Conservation (phyloP, 2,113 vertebrate genomes). For the Neogobius melanostomus region DNA sequence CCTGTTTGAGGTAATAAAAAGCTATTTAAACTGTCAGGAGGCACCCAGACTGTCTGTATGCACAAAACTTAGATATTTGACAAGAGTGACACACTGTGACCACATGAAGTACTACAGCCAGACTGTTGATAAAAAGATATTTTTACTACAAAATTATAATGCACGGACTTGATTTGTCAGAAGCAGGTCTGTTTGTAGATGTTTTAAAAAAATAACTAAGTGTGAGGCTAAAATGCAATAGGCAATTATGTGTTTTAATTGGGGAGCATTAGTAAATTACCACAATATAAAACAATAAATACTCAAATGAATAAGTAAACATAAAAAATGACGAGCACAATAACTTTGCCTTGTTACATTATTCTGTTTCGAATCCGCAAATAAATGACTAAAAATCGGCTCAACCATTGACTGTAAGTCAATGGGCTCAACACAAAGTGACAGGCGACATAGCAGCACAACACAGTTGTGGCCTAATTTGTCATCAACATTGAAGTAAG, state of each 20-base stretch:
- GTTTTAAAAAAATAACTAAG: no score
- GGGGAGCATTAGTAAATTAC: conserved; percentile 40
- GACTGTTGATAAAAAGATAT: neutral
- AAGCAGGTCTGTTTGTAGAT: neutral
- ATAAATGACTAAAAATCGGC: neutral
- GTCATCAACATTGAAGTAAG: neutral
- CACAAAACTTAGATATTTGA: conserved; percentile 6
- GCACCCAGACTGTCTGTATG: neutral
- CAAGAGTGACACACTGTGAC: conserved; percentile 52
- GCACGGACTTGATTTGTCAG: neutral
- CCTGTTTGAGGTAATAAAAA: conserved; percentile 8
- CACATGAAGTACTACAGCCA: conserved; percentile 14
- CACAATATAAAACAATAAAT: conserved; percentile 40
- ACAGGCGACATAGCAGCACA: neutral
- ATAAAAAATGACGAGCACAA: conserved; percentile 16
- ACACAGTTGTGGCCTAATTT: neutral
- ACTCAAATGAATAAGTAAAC: conserved; percentile 31
- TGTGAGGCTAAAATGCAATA: no score
- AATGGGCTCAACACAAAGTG: no score
- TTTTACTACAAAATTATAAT: no score
- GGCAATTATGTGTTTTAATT: conserved; percentile 47
- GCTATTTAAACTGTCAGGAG: neutral
- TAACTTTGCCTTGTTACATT: neutral
- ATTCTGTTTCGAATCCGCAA: neutral
- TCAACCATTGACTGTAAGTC: neutral